Conservation (phyloP, 2,113 vertebrate genomes). For the Asarcornis scutulata region DNA sequence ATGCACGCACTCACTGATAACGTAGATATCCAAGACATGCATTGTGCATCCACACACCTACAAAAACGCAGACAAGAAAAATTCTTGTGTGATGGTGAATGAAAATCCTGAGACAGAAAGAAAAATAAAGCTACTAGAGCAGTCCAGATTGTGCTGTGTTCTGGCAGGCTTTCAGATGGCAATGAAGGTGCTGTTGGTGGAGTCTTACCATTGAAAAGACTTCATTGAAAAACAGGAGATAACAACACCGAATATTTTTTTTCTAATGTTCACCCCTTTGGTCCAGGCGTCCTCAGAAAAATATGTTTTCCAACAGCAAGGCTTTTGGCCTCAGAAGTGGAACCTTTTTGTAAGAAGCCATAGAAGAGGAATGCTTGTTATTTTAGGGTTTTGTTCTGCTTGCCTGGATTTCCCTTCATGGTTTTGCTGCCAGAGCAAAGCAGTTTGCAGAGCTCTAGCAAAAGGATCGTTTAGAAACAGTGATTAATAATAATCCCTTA, state of each 20-base stretch:
- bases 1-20: not conserved
- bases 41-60: not conserved
- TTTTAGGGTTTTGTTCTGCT: not conserved
- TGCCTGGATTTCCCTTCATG: not conserved
- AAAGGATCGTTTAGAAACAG: not conserved
- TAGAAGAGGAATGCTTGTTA: not conserved
- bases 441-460: slow-evolving; percentile 21
- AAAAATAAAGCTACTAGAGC: not conserved
- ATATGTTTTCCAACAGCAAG: not conserved
- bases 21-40: accelerated
- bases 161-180: not conserved
- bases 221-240: not conserved
- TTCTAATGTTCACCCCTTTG: not conserved
- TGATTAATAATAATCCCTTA: slow-evolving; percentile 15
- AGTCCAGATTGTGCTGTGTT: not conserved
- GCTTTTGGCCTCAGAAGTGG: not conserved
- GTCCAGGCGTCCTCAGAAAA: not conserved
- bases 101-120: not conserved
- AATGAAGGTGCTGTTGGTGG: not conserved
- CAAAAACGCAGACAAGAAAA: not conserved
- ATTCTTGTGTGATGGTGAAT: not conserved
- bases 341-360: slow-evolving; percentile 26
- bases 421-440: not conserved
- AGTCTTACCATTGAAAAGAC: not conserved
- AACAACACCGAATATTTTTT: not conserved